Percentiles rank a stretch among this genome's conserved stretches.
phyloP scores from a whole-genome alignment of 2,888 invertebrate genomes.

The Drosophila tanythrix region DNA sequence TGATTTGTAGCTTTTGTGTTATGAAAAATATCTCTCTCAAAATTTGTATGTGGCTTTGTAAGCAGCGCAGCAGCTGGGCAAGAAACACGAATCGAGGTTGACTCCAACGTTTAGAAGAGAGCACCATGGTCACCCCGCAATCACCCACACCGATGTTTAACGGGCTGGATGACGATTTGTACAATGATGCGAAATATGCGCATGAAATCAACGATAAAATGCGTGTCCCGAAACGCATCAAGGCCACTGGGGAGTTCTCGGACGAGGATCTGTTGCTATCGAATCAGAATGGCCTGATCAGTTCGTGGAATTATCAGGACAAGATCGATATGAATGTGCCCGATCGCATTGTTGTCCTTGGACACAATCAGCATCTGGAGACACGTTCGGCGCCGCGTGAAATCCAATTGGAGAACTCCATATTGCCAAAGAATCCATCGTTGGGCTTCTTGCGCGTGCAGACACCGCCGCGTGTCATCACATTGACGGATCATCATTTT shows the following conservation, averaged over 20 bases:
- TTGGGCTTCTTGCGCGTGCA: constrained; percentile 91
- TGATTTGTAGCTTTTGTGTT: constrained; percentile 49
- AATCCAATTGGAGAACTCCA: constrained; percentile 93
- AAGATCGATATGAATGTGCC: constrained; percentile 97
- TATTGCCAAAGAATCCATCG: constrained; percentile 88
- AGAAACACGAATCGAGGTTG: not conserved
- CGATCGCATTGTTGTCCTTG: constrained; percentile 95
- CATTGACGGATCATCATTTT: constrained; percentile 93
- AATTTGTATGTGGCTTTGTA: constrained; percentile 30
- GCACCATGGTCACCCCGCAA: constrained; percentile 87
- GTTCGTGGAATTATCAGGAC: constrained; percentile 89
- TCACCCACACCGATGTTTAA: constrained; percentile 88
- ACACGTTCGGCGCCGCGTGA: constrained; percentile 94
- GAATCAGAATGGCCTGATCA: constrained; percentile 87
- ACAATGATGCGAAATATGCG: constrained; percentile 87
- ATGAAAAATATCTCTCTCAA: constrained; percentile 70
- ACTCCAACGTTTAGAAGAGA: not conserved
- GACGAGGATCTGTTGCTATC: constrained; percentile 88
- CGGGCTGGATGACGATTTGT: constrained; percentile 88
- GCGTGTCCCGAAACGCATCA: constrained; percentile 92
- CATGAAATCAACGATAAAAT: constrained; percentile 92
- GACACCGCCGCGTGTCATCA: constrained; percentile 95
- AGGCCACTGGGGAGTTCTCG: constrained; percentile 89
- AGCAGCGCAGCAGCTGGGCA: constrained; percentile 21
- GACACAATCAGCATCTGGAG: constrained; percentile 89